Evolutionary conservation across 2,888 invertebrate species (phyloP), one percentile per base, ranked within the genome.

Genomic region (Barypeithes pellucidus): DNA sequence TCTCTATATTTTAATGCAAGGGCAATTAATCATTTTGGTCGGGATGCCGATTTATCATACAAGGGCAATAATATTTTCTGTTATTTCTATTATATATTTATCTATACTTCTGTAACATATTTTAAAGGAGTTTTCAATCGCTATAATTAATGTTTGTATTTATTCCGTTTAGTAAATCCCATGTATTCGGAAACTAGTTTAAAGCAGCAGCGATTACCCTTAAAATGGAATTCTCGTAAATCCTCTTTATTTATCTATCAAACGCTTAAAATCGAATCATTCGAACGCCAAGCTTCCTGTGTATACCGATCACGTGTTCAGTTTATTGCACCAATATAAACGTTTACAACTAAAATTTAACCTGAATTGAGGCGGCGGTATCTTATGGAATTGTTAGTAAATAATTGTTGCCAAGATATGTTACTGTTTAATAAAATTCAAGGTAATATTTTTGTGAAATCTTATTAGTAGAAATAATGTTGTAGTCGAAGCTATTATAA

Each of bases 241-340:
- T 70, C 39, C 63, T 43, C 70, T 70, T 70, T 70, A 70, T 70
- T 63, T 70, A 54, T 70, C 62, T 66, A 71, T 71, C 71, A 66
- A 66, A 39, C 65, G 65, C 47, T 71, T 66, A 60, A 71, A 71
- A 71, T 57, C 71, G 60, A 71, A 65, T 71, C 50, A 66, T 71
- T 59, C 45, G 60, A 71, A 60, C 71, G 59, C 41, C 57, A 70
- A 66, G 59, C 67, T 61, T 75, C 72, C 54, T 72, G 65, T 72
- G 72, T 75, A 72, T 60, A 71, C 62, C 65, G 68, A 67, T 75
- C 75, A 75, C 75, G 72, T 75, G 75, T 72, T 72, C 52, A 65
- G 65, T 75, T 75, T 75, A 67, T 75, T 65, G 70, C 68, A 39
- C 63, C 72, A 70, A 69, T 75, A 68, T 72, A 65, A 68, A 65